A percentile compares a stretch with the other conserved stretches of the same genome.
These are phyloP conservation scores for Phortica okadai DNA, from an alignment of 2,888 invertebrate species.

Conservation along the genomic window DNA sequence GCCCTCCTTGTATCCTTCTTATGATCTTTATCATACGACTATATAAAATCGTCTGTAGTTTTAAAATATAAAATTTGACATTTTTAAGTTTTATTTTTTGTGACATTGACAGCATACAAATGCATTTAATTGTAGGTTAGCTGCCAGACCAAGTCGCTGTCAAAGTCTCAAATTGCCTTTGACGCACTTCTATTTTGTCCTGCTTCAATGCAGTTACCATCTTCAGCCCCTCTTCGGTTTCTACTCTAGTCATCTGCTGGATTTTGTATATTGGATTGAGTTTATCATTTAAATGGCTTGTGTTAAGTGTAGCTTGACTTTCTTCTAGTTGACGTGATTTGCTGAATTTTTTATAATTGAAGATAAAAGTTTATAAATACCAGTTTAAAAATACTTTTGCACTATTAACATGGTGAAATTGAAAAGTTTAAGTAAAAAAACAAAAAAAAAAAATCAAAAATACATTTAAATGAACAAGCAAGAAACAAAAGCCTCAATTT, in stretches of 20 bases:
- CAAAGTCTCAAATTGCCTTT: constrained; percentile 17
- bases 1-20: constrained; percentile 59
- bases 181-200: constrained; percentile 1
- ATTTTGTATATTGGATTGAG: no score
- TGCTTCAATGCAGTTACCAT: neutral
- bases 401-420: constrained; percentile 38
- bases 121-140: constrained; percentile 30
- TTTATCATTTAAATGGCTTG: no score
- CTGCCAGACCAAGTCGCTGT: constrained; percentile 3
- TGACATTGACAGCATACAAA: constrained; percentile 33
- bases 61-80: constrained; percentile 36
- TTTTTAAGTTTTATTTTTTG: constrained; percentile 24
- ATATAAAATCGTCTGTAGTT: constrained; percentile 58
- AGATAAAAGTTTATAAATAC: constrained; percentile 47
- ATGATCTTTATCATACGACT: constrained; percentile 69
- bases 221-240: no score
- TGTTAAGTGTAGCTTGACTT: no score
- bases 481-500: no score
- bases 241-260: no score
- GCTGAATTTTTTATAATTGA: neutral
- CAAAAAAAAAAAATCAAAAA: neutral
- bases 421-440: neutral
- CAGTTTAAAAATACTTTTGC: constrained; percentile 38
- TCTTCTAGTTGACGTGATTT: no score
- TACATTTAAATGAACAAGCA: neutral